phyloP scores from a whole-genome alignment of 2,797 vertebrate species.

The Neosilurus hyrtlii region DNA sequence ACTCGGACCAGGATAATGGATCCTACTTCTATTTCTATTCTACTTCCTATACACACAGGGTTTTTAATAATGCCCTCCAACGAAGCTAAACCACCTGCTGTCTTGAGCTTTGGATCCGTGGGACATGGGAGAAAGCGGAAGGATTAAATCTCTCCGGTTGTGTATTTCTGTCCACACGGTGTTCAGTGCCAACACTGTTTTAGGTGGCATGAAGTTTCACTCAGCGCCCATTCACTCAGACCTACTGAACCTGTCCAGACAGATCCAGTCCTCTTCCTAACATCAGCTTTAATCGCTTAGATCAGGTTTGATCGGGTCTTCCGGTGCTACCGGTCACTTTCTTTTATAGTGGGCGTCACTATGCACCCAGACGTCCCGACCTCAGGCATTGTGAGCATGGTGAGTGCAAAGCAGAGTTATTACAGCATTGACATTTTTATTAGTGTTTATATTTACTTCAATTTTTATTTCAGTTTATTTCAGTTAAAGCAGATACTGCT shows the following conservation, averaged over 20 bases:
- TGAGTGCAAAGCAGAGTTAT: conserved; percentile 42
- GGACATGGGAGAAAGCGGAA: conserved; percentile 40
- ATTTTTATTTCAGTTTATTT: no score
- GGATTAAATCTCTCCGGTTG: conserved; percentile 53
- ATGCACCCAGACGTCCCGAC: conserved; percentile 50
- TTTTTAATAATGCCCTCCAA: conserved; percentile 24
- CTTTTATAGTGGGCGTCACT: conserved; percentile 17
- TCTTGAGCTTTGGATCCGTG: conserved; percentile 6
- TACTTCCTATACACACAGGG: background rate
- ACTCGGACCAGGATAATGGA: background rate
- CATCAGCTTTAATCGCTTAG: background rate
- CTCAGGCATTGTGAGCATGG: conserved; percentile 36
- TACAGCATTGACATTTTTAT: no score
- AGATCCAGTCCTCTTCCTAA: background rate
- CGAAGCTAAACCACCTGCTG: conserved; percentile 24
- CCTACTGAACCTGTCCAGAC: background rate
- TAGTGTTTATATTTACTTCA: no score
- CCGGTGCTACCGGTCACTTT: background rate
- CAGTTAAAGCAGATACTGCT: no score
- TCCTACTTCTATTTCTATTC: background rate
- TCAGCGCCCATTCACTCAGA: conserved; percentile 34
- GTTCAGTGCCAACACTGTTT: conserved; percentile 45
- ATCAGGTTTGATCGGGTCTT: conserved; percentile 27
- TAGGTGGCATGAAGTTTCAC: conserved; percentile 49
- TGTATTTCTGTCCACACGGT: conserved; percentile 55